Base-by-base conservation (phyloP, 2,797 vertebrate species). In the Phataginus tetradactyla region DNA sequence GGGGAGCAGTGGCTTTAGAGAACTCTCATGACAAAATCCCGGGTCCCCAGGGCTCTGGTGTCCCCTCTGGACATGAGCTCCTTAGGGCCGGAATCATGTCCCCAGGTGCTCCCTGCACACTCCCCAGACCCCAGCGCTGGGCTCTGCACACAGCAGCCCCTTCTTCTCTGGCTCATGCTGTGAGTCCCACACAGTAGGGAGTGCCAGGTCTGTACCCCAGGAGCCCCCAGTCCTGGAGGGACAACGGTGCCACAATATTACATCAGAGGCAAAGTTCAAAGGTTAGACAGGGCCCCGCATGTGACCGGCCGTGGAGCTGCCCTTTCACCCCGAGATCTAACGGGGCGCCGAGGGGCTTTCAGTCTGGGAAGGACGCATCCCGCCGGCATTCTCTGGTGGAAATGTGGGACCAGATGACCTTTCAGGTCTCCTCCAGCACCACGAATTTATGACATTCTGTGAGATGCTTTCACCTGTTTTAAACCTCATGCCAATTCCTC, bases 401-500 rank as follows among this genome's bases (percentile, higher is more conserved):
- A 17, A 23, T 51, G 53, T 1, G 39, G 17, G 53, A 63, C 81
- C n/a, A 7, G 9, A 69, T 64, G 74, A 71, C 34, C 72, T 49
- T 27, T 37, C 23, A 4, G 57, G 29, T 74, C 57, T 90, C 68
- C 86, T 78, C 37, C 45, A 37, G 14, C 25, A 74, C 89, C 23
- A 71, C 51, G 84, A 87, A 85, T 68, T 37, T 55, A 51, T 7
- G 57, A 55, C 17, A 11, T 81, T 96, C 64, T 18, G 29, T 51
- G 75, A 79, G 71, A 71, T 4, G 9, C 29, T n/a, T 59, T 21
- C 45, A 63, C 32, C 80, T 86, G 7, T 86, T 81, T 90, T 34
- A 93, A 96, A 94, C 91, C 53, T 89, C 45, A n/a, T 2, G 8
- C 57, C 80, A 61, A 90, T 71, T 72, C 55, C 69, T 63, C 11